Conservation (phyloP, 2,113 vertebrate genomes). For the Tragelaphus scriptus region DNA sequence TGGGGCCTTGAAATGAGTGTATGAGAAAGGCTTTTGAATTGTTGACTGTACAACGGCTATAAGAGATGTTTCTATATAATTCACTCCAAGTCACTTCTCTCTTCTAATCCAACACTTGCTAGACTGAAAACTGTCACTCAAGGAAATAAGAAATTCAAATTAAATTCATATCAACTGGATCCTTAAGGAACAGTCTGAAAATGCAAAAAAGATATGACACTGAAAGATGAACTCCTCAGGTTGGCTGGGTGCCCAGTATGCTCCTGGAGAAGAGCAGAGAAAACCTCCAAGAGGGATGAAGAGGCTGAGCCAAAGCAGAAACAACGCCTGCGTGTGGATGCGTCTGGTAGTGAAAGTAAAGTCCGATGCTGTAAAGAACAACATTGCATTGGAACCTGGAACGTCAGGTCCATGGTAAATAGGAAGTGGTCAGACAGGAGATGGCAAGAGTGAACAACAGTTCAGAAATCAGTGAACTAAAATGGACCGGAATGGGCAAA, state of each 20-base stretch:
- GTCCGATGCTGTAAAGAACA: neutral
- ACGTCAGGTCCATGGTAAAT: neutral
- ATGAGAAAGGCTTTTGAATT: neutral
- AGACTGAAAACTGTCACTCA: neutral
- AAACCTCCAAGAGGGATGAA: neutral
- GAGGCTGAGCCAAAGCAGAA: neutral
- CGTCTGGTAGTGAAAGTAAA: neutral
- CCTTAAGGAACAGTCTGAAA: neutral
- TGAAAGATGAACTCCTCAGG: neutral
- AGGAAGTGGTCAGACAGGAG: neutral
- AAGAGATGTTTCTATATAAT: neutral
- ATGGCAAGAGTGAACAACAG: neutral
- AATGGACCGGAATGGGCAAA: fast-evolving
- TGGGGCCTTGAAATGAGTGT: neutral
- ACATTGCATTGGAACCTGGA: neutral
- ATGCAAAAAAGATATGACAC: neutral
- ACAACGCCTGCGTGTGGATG: fast-evolving
- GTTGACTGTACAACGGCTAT: neutral
- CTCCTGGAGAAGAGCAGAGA: neutral
- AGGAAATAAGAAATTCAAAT: neutral
- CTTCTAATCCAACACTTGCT: neutral
- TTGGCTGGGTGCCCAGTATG: neutral
- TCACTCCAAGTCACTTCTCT: neutral
- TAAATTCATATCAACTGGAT: neutral
- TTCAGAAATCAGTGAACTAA: neutral